These are phyloP conservation scores for Drosophila paulistorum DNA, from an alignment of 1,140 invertebrate genomes.

Conservation along the genomic window DNA sequence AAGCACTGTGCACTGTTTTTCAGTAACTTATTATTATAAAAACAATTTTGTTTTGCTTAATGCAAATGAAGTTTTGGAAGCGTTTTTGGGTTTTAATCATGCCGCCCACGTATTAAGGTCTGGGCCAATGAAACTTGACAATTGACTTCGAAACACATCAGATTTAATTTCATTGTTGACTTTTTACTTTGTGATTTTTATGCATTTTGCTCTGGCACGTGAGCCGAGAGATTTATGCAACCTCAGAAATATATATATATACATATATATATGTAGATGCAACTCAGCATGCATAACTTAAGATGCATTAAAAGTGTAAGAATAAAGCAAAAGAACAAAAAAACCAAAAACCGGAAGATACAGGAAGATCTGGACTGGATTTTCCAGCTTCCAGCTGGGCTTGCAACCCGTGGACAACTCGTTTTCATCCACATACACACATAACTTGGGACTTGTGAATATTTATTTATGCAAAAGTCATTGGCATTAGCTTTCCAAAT, in stretches of 20 bases:
- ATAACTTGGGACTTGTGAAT: slow-evolving; percentile 8
- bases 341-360: background rate
- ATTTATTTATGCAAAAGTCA: slow-evolving; percentile 50
- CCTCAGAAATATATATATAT: too few species aligned
- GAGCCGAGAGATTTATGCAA: background rate
- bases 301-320: background rate
- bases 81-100: slow-evolving; percentile 38
- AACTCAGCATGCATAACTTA: slow-evolving; percentile 9
- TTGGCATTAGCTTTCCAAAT: slow-evolving; percentile 18
- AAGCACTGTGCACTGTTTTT: background rate
- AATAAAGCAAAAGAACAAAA: background rate
- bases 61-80: slow-evolving; percentile 52
- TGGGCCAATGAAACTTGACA: slow-evolving; percentile 70
- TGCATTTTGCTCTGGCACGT: slow-evolving; percentile 10
- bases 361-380: slow-evolving; percentile 47
- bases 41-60: slow-evolving; percentile 42
- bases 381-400: slow-evolving; percentile 38
- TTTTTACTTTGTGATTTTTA: background rate
- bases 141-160: slow-evolving; percentile 15
- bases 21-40: background rate
- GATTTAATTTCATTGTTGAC: slow-evolving; percentile 8
- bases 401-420: slow-evolving; percentile 40
- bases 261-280: background rate
- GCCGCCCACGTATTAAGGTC: slow-evolving; percentile 75
- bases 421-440: slow-evolving; percentile 36